Percentiles rank a stretch among this genome's conserved stretches.
Evolutionary conservation across 1,140 invertebrate species (phyloP).

Genomic region (Eubasilissa regina): DNA sequence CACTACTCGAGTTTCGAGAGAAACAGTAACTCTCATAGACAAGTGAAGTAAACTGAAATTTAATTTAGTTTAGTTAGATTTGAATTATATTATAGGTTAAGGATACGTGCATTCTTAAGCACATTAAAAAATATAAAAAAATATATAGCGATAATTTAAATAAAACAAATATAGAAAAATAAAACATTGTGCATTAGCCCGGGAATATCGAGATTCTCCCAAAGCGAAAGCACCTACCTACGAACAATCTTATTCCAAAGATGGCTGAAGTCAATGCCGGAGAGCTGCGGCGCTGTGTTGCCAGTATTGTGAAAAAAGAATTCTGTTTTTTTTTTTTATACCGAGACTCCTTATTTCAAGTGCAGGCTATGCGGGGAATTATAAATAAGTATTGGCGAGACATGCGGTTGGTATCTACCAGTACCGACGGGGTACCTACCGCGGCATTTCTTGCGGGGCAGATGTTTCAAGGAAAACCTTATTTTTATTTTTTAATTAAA

Average conservation of each 20-base stretch:
- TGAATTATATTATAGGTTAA: too few relatives aligned
- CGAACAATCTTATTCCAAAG: conserved; percentile 14
- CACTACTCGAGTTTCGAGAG: too few relatives aligned
- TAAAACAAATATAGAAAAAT: too few relatives aligned
- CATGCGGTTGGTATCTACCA: conserved; percentile 52
- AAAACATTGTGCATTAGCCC: too few relatives aligned
- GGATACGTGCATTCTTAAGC: too few relatives aligned
- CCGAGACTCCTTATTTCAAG: conserved; percentile 59
- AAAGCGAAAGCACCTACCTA: conserved; percentile 2
- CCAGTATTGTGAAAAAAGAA: conserved; percentile 53
- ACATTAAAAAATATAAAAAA: too few relatives aligned
- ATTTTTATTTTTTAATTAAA: neutral
- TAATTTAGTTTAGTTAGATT: too few relatives aligned
- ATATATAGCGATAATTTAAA: too few relatives aligned
- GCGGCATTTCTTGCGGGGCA: neutral
- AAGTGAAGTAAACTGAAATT: too few relatives aligned
- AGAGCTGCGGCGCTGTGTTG: conserved; percentile 39
- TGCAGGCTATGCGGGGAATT: conserved; percentile 58
- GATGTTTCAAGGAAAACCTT: neutral
- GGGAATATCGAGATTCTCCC: neutral
- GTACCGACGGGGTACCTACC: neutral
- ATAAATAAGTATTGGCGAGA: conserved; percentile 60
- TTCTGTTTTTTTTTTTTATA: conserved; percentile 52
- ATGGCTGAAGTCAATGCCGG: neutral
- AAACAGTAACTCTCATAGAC: too few relatives aligned